Conservation (phyloP, 2,888 invertebrate species). For the Lepidocyrtinus sp. region DNA sequence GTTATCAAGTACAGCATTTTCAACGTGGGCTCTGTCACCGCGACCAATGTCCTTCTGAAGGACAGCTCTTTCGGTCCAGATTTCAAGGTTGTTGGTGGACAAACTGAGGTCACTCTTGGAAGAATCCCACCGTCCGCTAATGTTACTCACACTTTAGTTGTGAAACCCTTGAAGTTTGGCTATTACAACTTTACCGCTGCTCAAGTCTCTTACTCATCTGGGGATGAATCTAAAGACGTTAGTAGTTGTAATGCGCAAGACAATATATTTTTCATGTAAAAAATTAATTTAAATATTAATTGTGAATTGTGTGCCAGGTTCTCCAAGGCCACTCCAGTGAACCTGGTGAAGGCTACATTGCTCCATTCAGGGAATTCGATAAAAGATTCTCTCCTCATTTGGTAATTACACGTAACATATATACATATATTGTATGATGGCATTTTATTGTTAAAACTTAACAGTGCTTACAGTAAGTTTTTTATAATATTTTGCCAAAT, state of each 20-base stretch:
- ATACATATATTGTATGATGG: background rate
- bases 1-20: slow-evolving; percentile 94
- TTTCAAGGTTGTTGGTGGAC: slow-evolving; percentile 91
- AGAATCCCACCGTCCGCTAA: slow-evolving; percentile 94
- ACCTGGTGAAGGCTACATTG: slow-evolving; percentile 96
- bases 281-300: background rate
- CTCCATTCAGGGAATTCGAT: slow-evolving; percentile 93
- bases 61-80: slow-evolving; percentile 95
- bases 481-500: background rate
- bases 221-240: slow-evolving; percentile 86
- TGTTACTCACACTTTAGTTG: slow-evolving; percentile 93
- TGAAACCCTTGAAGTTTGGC: slow-evolving; percentile 90
- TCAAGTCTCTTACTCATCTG: slow-evolving; percentile 88
- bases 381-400: slow-evolving; percentile 97
- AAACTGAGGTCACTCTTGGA: slow-evolving; percentile 85
- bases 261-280: background rate
- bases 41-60: slow-evolving; percentile 88
- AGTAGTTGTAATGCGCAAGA: too few species aligned
- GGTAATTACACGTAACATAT: slow-evolving; percentile 74
- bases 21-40: slow-evolving; percentile 94
- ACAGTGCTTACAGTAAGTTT: background rate
- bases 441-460: background rate
- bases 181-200: slow-evolving; percentile 98
- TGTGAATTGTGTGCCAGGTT: slow-evolving; percentile 46
- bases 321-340: slow-evolving; percentile 79